These are phyloP conservation scores for Bombus vancouverensis DNA, from an alignment of 1,140 invertebrate species.

Conservation along the genomic window DNA sequence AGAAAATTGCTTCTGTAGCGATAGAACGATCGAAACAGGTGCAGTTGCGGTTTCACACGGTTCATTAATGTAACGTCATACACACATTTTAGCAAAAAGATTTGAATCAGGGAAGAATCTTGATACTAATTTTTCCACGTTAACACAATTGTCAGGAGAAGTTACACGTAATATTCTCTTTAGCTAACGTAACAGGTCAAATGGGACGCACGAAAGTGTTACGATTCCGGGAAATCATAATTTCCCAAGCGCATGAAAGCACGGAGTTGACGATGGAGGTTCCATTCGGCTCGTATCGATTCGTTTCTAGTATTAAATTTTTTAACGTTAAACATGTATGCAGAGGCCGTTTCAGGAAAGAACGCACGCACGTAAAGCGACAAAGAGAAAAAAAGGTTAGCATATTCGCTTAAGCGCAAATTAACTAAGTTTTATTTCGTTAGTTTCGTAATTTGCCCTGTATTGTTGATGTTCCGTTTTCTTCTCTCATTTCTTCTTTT, in stretches of 20 bases:
- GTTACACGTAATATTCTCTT: background rate
- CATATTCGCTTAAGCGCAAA: background rate
- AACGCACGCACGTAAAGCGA: background rate
- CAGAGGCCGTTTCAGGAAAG: background rate
- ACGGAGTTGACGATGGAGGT: background rate
- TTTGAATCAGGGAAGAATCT: background rate
- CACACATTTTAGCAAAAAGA: background rate
- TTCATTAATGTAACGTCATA: constrained; percentile 5
- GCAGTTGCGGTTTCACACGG: background rate
- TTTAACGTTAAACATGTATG: background rate
- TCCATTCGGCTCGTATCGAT: background rate
- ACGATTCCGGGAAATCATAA: constrained; percentile 19
- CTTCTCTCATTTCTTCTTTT: background rate
- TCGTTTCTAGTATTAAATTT: background rate
- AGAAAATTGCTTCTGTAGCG: background rate
- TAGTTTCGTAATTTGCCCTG: background rate
- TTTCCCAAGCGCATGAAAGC: background rate
- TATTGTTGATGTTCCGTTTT: background rate
- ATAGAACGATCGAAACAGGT: background rate
- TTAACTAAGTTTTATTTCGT: background rate
- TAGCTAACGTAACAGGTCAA: background rate
- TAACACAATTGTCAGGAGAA: background rate
- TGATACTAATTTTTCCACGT: constrained; percentile 17
- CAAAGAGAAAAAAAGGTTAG: too few relatives aligned
- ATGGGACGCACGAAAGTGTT: background rate